Base-by-base conservation (phyloP, 2,888 invertebrate species). In the Agapetus fuscipes region DNA sequence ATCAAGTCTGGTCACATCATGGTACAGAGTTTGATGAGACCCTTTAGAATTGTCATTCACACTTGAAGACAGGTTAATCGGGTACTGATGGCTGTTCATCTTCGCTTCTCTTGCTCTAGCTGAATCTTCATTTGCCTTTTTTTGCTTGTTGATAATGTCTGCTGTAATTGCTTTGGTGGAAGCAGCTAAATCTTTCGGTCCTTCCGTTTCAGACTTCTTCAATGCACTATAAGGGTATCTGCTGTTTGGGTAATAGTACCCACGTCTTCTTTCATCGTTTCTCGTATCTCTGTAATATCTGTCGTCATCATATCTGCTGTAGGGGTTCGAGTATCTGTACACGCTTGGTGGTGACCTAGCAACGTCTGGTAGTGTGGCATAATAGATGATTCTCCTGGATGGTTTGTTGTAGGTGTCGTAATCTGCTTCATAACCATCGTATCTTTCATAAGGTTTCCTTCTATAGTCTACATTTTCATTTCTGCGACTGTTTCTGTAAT, bases 311-410 rank as follows among this genome's bases (percentile, higher is more conserved):
- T 52, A 58, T 2, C 66, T 62, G 28, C 63, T 60, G 49, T 68
- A 66, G 7, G 70, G 66, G 44, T 67, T 69, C 0, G 54, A 59
- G 49, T 72, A 74, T 49, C 73, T 60, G 51, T 73, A 73, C 34
- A 73, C 72, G 50, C 66, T 71, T 6, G 75, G 71, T 13, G 76
- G 76, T 14, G 74, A 71, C 36, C 80, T 62, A 1, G 78, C 74
- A 3, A 80, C 74, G 57, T 81, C 81, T 7, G 81, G 81, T 17
- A 81, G 58, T 53, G 78, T 78, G 1, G 81, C 79, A 49, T 81
- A 81, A 53, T 81, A 81, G 39, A 81, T 78, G 37, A 80, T 77
- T 41, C 81, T 67, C 51, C 72, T 72, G n/a, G n/a, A n/a, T 5
- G 72, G 73, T 52, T 71, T 72, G 40, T 71, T 69, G 50, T 61